Base-by-base conservation (phyloP, 1,140 invertebrate species). In the Goniozus legneri region DNA sequence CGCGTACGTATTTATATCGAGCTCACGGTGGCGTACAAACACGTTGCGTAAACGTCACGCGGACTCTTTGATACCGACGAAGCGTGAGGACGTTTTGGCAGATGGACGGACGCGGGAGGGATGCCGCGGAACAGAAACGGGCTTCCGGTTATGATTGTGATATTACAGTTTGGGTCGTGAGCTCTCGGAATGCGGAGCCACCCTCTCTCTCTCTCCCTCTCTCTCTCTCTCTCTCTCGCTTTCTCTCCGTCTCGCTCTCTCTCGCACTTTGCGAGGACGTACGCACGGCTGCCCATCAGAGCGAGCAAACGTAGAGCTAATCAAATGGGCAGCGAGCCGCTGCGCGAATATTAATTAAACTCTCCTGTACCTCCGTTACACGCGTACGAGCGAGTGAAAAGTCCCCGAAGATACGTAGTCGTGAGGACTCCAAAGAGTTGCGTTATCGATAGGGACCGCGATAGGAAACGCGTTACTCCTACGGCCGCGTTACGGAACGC, bases 141-240 rank as follows among this genome's bases (percentile, higher is more conserved):
- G 66, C 63, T 51, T 69, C 65, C 64, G 67, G 67, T 72, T 72
- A 72, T 72, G 67, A 72, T 71, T 72, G 68, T 70, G 64, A 72
- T 72, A 69, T 69, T 71, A 69, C 67, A 52, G 66, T 65, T n/a
- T 60, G 62, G 63, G 54, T 51, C 59, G 60, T 65, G 65, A 63
- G 53, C 64, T 65, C 56, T 65, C 61, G 66, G 66, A 69, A 69
- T 69, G 63, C 55, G 50, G 42, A 24, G 13, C 22, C n/a, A 33
- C 20, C 13, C 33, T 12, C 16, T 10, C 15, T 15, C 42, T 44
- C 22, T 44, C 45, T 39, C 36, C 38, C 44, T 22, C 47, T 42
- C 43, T 33, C 43, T 36, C 34, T 13, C 41, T 47, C 44, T 35
- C 47, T n/a, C 27, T 32, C 38, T 54, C 46, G 44, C 46, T 49